Evolutionary conservation across 1,140 invertebrate species (phyloP), one percentile per base, ranked within the genome.

Genomic region (Caenorhabditis brenneri): DNA sequence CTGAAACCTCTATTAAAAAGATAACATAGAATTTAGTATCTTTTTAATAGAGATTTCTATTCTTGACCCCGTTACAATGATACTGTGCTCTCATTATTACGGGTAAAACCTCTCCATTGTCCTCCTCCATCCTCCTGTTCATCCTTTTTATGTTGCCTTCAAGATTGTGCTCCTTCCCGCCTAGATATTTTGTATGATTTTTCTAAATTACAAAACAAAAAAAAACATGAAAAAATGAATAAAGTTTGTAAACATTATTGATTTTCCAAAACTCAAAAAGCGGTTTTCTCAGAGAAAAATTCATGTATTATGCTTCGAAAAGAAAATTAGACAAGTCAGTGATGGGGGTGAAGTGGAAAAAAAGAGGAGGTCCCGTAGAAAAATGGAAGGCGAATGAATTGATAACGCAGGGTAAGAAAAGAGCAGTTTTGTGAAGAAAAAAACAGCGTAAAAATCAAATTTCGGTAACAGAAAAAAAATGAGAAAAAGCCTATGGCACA

Each of bases 191-290:
- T 58, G 53, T 58, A 29, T 6, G 6, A 7, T 29, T 24, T 15
- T 51, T 51, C n/a, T 51, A n/a, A 6, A 19, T 5, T 19, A 51
- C n/a, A 33, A 65, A 65, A 65, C n/a, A 36, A 33, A 16, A 10
- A 22, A 65, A 65, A 65, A 65, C 58, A 65, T 65, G 58, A 65
- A 65, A 65, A 65, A 65, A 65, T 65, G 10, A 33, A 36, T 36
- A 58, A 58, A 58, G 9, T 65, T 36, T 27, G 9, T 10, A 55
- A 55, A 51, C 6, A 16, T 51, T 42, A 42, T n/a, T n/a, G n/a
- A n/a, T n/a, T n/a, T n/a, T n/a, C n/a, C n/a, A n/a, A n/a, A n/a
- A n/a, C n/a, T n/a, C n/a, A n/a, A n/a, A n/a, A n/a, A n/a, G n/a
- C n/a, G n/a, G n/a, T n/a, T n/a, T n/a, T n/a, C n/a, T n/a, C n/a